These are phyloP conservation scores for Sebastes fasciatus DNA, from an alignment of 2,113 vertebrate genomes.

Conservation along the genomic window DNA sequence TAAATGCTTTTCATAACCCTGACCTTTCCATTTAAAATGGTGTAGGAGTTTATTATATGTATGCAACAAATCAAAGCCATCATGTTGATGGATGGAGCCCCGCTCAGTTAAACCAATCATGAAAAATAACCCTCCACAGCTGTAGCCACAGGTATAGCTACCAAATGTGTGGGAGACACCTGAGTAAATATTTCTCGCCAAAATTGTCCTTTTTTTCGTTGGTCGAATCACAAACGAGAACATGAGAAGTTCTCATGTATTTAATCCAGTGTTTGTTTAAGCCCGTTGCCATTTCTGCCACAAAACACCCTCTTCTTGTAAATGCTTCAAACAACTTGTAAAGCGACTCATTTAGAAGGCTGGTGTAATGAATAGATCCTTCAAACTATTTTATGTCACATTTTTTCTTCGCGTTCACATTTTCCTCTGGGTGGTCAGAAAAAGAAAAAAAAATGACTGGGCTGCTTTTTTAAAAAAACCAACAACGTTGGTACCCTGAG, in stretches of 20 bases:
- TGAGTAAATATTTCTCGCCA: slow-evolving; percentile 19
- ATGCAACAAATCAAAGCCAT: background rate
- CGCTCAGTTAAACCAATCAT: slow-evolving; percentile 15
- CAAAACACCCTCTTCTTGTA: background rate
- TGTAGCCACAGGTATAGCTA: slow-evolving; percentile 6
- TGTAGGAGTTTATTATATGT: slow-evolving; percentile 1
- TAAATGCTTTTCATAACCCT: slow-evolving; percentile 21
- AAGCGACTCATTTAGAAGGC: background rate
- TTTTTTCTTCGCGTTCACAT: slow-evolving; percentile 24
- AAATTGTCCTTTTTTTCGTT: background rate
- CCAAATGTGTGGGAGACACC: slow-evolving; percentile 15
- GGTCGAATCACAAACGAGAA: no score
- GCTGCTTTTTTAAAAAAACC: slow-evolving; percentile 5
- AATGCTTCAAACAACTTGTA: slow-evolving; percentile 2
- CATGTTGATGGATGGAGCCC: slow-evolving; percentile 17
- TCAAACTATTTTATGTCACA: slow-evolving; percentile 4
- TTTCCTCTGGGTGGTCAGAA: slow-evolving; percentile 44
- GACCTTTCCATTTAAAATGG: background rate
- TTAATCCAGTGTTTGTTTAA: background rate
- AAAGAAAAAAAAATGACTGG: slow-evolving; percentile 4
- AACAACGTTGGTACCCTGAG: slow-evolving; percentile 12
- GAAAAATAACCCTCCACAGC: slow-evolving; percentile 15
- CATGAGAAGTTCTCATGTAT: background rate
- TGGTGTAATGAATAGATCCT: slow-evolving; percentile 3
- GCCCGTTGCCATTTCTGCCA: background rate